Evolutionary conservation across 2,797 vertebrate species (phyloP), one percentile per base, ranked within the genome.

Genomic region (Gadopsis bispinosus): DNA sequence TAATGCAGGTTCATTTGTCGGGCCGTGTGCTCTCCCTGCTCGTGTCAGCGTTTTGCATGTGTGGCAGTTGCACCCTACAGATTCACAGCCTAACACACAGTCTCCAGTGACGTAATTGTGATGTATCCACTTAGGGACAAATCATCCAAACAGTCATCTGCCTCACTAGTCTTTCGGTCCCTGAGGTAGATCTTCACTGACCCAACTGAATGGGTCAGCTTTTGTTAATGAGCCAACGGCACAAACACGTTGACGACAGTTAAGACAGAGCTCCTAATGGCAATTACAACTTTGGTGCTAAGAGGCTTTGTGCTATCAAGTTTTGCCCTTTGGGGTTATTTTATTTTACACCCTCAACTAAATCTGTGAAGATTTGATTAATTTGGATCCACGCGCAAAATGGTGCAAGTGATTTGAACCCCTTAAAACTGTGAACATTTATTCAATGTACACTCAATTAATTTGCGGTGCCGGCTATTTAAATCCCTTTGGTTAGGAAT

Each of bases 141-240:
- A 92, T 94, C 91, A 92, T 89, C 82, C 86, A 81, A 86, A 89
- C 89, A 91, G 87, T 92, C 90, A 91, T 93, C 83, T 91, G 90
- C 86, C 88, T 93, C 83, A 79, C 83, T 90, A 79, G 88, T 80
- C 85, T 35, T 63, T 69, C 60, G 73, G 82, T 92, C 92, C 90
- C 91, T 50, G 71, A 87, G 89, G 91, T 87, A 69, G 77, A 80
- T 81, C 72, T 56, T 81, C 83, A 73, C 77, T 88, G 92, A 93
- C 88, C 92, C 86, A 84, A 66, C 86, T 86, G 67, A 61, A 1
- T n/a, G 84, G 93, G 91, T 92, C 89, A 89, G 77, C 69, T 80
- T 91, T 91, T 85, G 87, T 88, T 94, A 94, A 94, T 92, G 92
- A 94, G 90, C 81, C 85, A 70, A 75, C 73, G 17, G 45, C 66